Percentiles rank a stretch among this genome's conserved stretches.
These are phyloP conservation scores for Cossypha heuglini DNA, from an alignment of 2,797 vertebrate species.

Conservation along the genomic window DNA sequence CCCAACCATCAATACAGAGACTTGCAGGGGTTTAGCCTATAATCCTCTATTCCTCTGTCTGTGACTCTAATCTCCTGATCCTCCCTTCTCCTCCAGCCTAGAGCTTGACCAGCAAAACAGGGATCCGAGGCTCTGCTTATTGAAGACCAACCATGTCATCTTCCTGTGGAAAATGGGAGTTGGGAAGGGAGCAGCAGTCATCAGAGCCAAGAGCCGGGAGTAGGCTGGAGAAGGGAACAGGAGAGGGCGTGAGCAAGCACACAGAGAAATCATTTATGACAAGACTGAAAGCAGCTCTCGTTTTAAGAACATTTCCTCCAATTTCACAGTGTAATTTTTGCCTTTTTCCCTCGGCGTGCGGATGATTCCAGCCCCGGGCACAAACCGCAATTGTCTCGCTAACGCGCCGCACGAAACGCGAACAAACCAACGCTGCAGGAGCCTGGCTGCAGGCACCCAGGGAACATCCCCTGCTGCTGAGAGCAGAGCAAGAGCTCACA, in stretches of 20 bases:
- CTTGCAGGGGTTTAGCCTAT: conserved; percentile 37
- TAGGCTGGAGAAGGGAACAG: conserved; percentile 34
- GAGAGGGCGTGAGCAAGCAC: conserved; percentile 48
- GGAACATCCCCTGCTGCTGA: not conserved
- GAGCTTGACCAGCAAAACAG: conserved; percentile 31
- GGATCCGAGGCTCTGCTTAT: conserved; percentile 4
- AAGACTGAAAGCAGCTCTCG: not conserved
- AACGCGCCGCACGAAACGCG: rapidly evolving
- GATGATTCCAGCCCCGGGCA: not conserved
- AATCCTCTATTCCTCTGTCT: conserved; percentile 55
- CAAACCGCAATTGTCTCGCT: not conserved
- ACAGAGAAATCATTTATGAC: conserved; percentile 26
- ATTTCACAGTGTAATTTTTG: not conserved
- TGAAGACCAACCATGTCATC: not conserved
- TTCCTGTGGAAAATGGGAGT: conserved; percentile 23
- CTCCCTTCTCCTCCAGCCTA: not conserved
- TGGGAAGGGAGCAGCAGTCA: not conserved
- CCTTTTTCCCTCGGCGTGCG: not conserved
- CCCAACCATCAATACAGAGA: conserved; percentile 63
- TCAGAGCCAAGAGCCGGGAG: not conserved
- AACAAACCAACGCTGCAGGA: not conserved
- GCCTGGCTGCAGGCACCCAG: not conserved
- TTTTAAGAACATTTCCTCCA: not conserved
- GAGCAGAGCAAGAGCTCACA: not conserved
- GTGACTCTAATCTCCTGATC: conserved; percentile 57